A percentile compares a stretch with the other conserved stretches of the same genome.
Evolutionary conservation across 2,113 vertebrate species (phyloP).

Genomic region (Tachysurus fulvidraco): DNA sequence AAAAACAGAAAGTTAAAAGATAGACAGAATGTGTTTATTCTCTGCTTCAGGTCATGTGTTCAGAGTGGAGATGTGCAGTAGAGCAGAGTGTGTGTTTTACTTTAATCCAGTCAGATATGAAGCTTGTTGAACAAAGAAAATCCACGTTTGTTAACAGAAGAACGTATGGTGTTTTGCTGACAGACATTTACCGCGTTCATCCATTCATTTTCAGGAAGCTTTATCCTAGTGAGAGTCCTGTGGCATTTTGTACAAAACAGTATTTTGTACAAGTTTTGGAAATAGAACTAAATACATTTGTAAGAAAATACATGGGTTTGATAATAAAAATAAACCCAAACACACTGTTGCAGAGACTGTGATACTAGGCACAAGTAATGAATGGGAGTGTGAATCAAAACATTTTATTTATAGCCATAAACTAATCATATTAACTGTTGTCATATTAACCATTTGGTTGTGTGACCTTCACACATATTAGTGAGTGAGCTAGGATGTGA

Average conservation of each 20-base stretch:
- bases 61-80: neutral
- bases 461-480: neutral
- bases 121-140: neutral
- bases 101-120: neutral
- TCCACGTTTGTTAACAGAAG: neutral
- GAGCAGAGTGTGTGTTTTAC: neutral
- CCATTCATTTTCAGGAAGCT: neutral
- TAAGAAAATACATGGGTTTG: neutral
- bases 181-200: neutral
- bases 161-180: neutral
- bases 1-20: neutral
- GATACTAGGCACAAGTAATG: neutral
- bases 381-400: neutral
- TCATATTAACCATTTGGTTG: too few species aligned
- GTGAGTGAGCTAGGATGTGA: neutral
- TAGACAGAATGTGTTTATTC: neutral
- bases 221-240: neutral
- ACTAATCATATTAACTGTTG: neutral
- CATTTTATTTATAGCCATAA: neutral
- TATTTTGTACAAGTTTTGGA: too few species aligned
- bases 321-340: neutral
- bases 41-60: neutral
- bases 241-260: too few species aligned
- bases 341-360: neutral
- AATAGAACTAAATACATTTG: neutral